Evolutionary conservation across 2,113 vertebrate species (phyloP).

Genomic region (Platysteira castanea): DNA sequence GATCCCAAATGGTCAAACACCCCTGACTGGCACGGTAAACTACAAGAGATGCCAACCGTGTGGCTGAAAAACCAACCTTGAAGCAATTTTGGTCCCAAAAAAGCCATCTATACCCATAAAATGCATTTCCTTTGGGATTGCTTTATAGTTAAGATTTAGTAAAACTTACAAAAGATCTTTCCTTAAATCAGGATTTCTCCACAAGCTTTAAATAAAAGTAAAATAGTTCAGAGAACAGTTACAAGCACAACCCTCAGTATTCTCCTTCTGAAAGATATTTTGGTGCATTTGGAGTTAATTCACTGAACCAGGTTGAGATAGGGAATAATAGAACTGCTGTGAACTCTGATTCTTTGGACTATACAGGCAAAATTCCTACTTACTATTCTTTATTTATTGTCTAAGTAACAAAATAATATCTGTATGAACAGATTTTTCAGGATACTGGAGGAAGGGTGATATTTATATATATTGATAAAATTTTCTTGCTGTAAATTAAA

Average conservation of each 20-base stretch:
- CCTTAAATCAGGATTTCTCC: background rate
- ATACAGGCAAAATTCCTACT: background rate
- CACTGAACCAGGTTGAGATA: background rate
- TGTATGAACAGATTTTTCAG: background rate
- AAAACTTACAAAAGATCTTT: background rate
- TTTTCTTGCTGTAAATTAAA: background rate
- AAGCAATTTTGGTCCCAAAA: background rate
- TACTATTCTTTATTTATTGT: background rate
- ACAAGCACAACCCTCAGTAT: background rate
- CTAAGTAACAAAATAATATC: background rate
- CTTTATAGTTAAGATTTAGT: background rate
- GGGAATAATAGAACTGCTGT: background rate
- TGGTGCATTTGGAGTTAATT: background rate
- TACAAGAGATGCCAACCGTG: background rate
- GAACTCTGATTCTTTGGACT: background rate
- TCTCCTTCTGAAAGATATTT: background rate
- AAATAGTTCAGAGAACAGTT: background rate
- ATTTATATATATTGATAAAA: background rate
- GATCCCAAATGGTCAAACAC: background rate
- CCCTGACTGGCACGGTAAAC: background rate
- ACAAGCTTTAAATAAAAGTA: background rate
- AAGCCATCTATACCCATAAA: background rate
- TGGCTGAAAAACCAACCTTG: background rate
- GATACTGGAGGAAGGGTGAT: background rate
- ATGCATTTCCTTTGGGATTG: background rate